These are phyloP conservation scores for Oceanodroma tethys DNA, from an alignment of 2,113 vertebrate genomes.

Conservation along the genomic window DNA sequence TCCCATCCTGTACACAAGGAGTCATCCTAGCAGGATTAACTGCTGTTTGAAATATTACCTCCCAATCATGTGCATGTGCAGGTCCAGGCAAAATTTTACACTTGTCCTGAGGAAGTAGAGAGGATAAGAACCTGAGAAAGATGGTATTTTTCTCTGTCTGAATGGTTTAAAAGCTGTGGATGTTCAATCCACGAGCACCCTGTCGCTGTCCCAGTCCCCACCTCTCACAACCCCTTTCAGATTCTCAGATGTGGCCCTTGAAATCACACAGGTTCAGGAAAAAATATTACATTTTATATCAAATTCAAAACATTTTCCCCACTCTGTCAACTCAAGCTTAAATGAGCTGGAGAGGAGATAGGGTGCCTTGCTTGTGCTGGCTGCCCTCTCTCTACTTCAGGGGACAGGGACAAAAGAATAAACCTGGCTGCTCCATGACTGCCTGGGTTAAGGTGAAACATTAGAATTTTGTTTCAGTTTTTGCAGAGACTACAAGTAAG, in stretches of 20 bases:
- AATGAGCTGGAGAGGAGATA: not conserved
- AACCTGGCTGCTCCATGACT: not conserved
- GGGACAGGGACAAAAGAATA: not conserved
- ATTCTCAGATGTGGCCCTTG: not conserved
- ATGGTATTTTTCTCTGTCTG: not conserved
- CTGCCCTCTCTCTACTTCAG: not conserved
- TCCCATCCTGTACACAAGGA: not conserved
- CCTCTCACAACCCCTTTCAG: not conserved
- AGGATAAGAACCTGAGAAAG: not conserved
- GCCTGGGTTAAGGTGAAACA: not conserved
- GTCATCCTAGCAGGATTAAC: not conserved
- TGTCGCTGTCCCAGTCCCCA: not conserved
- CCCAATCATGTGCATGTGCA: not conserved
- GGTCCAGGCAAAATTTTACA: not conserved
- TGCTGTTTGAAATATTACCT: not conserved
- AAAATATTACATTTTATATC: not conserved
- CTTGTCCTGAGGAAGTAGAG: not conserved
- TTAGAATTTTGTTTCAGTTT: not conserved
- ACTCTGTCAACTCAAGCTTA: not conserved
- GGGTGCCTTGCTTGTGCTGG: fast-evolving
- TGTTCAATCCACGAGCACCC: not conserved
- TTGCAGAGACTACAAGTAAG: not conserved
- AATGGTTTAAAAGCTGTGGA: not conserved
- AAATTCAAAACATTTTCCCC: not conserved
- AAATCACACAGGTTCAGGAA: not conserved